phyloP scores from a whole-genome alignment of 2,888 invertebrate genomes.

The Coenonympha arcania region DNA sequence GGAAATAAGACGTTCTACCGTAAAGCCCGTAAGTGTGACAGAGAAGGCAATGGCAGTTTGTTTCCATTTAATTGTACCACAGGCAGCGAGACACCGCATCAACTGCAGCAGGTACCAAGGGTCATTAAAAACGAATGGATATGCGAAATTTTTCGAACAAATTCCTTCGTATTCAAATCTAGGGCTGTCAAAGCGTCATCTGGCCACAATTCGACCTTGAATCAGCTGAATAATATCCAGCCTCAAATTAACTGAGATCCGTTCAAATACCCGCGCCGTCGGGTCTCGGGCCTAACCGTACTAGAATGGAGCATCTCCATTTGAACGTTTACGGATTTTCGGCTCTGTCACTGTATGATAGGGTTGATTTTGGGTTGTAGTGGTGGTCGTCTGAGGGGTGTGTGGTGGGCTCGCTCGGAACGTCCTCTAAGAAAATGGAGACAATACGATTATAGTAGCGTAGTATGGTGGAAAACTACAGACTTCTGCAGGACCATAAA shows the following conservation, averaged over 20 bases:
- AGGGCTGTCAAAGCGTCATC: conserved; percentile 22
- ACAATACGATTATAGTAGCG: conserved; percentile 61
- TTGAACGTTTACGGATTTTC: conserved; percentile 13
- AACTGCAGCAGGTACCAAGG: too few species aligned
- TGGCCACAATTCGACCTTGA: conserved; percentile 50
- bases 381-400: conserved; percentile 40
- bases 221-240: conserved; percentile 47
- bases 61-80: too few species aligned
- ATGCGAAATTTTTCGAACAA: neutral
- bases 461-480: conserved; percentile 39
- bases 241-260: conserved; percentile 60
- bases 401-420: conserved; percentile 57
- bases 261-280: conserved; percentile 54
- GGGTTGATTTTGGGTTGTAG: conserved; percentile 26
- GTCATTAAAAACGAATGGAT: neutral
- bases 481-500: too few species aligned
- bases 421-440: conserved; percentile 69
- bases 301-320: conserved; percentile 31
- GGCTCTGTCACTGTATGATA: neutral
- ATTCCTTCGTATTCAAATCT: neutral
- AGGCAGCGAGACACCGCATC: too few species aligned
- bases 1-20: too few species aligned
- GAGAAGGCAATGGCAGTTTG: too few species aligned
- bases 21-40: too few species aligned
- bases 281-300: conserved; percentile 40